Percentiles rank a stretch among this genome's conserved stretches.
phyloP scores from a whole-genome alignment of 2,888 invertebrate species.

The Drosophila eohydei region DNA sequence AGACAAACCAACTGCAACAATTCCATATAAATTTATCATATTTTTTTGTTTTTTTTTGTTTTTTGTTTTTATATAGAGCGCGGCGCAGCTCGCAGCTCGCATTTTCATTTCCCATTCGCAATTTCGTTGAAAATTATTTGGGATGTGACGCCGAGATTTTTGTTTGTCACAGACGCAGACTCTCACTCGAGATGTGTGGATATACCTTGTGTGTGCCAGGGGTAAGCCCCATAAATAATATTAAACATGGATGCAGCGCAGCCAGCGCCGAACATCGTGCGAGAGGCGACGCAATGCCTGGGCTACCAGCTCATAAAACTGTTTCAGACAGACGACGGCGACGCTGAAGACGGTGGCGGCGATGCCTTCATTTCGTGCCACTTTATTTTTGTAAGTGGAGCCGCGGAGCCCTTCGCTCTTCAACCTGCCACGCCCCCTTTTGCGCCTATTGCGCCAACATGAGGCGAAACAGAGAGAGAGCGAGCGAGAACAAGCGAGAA shows the following conservation, averaged over 20 bases:
- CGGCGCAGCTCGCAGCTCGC: conserved; percentile 23
- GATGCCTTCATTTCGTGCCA: conserved; percentile 65
- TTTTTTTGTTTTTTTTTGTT: conserved; percentile 46
- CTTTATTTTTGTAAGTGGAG: conserved; percentile 56
- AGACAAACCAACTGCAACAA: conserved; percentile 54
- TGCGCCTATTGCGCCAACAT: conserved; percentile 7
- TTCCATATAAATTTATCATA: conserved; percentile 82
- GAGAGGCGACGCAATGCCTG: conserved; percentile 25
- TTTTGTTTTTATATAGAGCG: background rate
- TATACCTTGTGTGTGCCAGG: conserved; percentile 29
- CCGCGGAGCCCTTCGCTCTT: conserved; percentile 20
- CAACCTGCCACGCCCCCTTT: conserved; percentile 55
- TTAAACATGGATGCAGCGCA: conserved; percentile 69
- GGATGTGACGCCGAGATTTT: conserved; percentile 78
- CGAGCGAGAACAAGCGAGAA: conserved; percentile 63
- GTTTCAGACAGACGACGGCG: conserved; percentile 20
- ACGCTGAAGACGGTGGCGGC: conserved; percentile 24
- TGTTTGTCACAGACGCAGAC: conserved; percentile 44
- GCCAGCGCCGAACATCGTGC: conserved; percentile 57
- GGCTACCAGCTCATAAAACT: conserved; percentile 24
- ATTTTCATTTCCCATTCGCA: conserved; percentile 48
- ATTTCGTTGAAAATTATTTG: conserved; percentile 82
- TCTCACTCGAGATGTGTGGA: conserved; percentile 56
- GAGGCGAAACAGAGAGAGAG: background rate
- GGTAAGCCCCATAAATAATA: conserved; percentile 76